Base-by-base conservation (phyloP, 2,888 invertebrate genomes). In the Diadegma fenestrale region DNA sequence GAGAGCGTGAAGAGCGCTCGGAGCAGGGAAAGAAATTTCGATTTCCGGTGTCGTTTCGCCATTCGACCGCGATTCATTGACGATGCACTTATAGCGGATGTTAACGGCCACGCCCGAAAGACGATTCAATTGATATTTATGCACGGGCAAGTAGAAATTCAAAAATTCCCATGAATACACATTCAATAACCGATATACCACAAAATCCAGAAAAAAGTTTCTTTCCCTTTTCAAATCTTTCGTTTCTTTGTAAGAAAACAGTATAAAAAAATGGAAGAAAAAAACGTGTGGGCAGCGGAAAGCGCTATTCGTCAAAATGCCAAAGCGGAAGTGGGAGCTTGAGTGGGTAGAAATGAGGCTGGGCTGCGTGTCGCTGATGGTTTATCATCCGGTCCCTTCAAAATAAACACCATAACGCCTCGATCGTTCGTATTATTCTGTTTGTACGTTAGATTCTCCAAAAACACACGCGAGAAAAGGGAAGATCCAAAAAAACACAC, bases 31-130 rank as follows among this genome's bases (percentile, higher is more conserved):
- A 78, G 86, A 87, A 80, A 83, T 86, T 81, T 87, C 82, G 86
- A 82, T 87, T 87, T 87, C 87, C 87, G 86, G 86, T 85, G 79
- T 80, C 81, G 82, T 81, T 80, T 82, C 54, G 73, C 19, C 61
- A 26, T n/a, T 48, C 12, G 8, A 26, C 37, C 76, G 58, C 63
- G 63, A 69, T 79, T 68, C 73, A 33, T 48, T 54, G 33, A 33
- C 48, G 63, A 77, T 66, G 76, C 76, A 82, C 64, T 72, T 82
- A 37, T 45, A 76, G 48, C 82, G 82, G 82, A 85, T 80, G 75
- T 19, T 71, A 54, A 72, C 33, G 71, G 82, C 72, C 80, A 85
- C 85, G 80, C 85, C 80, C 63, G 71, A 71, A 72, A 76, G 71
- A 85, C 66, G 64, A 58, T 75, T 71, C 76, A 64, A 54, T 48